Conservation (phyloP, 2,113 vertebrate species). For the Archilochus colubris region DNA sequence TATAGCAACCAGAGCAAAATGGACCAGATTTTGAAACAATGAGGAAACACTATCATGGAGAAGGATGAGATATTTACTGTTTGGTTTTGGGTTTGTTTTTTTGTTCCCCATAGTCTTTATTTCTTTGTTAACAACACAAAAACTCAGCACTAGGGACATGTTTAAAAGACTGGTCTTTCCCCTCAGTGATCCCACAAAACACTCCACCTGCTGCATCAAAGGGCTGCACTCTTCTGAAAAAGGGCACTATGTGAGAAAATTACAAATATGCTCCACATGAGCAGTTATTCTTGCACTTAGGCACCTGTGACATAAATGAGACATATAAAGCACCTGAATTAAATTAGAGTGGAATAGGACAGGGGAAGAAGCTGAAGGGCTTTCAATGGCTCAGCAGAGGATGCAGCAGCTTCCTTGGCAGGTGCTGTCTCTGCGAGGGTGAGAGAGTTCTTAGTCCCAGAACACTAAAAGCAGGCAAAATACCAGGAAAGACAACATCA, state of each 20-base stretch:
- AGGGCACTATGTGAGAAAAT: not conserved
- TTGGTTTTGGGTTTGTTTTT: not conserved
- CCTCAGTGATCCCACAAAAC: accelerated
- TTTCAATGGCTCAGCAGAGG: not conserved
- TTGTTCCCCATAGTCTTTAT: not conserved
- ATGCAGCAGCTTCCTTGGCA: not conserved
- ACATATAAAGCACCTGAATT: not conserved
- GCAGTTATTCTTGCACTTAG: not conserved
- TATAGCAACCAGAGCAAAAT: not conserved
- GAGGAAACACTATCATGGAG: not conserved
- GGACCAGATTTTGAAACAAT: not conserved
- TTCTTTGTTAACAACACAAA: not conserved
- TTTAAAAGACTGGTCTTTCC: not conserved
- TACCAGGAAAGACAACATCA: not conserved
- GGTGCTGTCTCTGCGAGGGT: not conserved
- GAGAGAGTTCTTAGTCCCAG: not conserved
- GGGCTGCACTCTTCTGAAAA: not conserved
- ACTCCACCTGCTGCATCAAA: not conserved
- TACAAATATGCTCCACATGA: accelerated
- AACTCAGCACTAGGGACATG: not conserved
- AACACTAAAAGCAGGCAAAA: not conserved
- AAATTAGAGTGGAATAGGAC: not conserved
- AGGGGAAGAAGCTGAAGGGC: not conserved
- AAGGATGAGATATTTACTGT: not conserved
- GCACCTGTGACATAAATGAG: not conserved